These are phyloP conservation scores for Vicugna pacos DNA, from an alignment of 2,113 vertebrate genomes.

Conservation along the genomic window DNA sequence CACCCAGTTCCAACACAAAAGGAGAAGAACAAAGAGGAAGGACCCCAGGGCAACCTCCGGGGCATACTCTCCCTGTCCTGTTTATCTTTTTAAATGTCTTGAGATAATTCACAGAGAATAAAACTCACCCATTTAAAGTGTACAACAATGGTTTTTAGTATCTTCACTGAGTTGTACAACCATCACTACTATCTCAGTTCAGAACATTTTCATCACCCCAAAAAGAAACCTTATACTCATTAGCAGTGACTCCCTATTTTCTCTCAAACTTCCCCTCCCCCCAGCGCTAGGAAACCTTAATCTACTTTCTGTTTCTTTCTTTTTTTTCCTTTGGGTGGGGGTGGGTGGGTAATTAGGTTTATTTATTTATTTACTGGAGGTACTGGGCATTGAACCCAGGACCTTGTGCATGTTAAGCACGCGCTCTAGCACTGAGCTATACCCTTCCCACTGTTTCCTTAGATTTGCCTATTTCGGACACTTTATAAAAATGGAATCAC, in stretches of 20 bases:
- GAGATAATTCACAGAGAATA: neutral
- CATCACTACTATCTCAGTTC: neutral
- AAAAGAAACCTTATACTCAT: neutral
- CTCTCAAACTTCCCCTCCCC: too few species aligned
- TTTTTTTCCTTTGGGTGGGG: too few species aligned
- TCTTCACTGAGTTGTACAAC: neutral
- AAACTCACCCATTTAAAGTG: neutral
- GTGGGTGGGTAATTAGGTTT: too few species aligned
- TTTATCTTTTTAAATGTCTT: neutral
- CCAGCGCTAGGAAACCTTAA: neutral
- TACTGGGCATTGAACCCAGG: too few species aligned
- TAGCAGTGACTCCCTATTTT: neutral
- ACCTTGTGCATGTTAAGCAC: too few species aligned
- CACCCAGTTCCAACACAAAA: constrained; percentile 67
- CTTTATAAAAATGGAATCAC: neutral
- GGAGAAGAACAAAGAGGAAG: constrained; percentile 75
- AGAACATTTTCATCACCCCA: neutral
- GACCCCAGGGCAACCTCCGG: neutral
- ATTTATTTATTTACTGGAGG: too few species aligned
- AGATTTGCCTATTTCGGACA: neutral
- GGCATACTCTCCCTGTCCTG: neutral
- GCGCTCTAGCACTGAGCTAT: too few species aligned
- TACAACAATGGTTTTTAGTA: neutral
- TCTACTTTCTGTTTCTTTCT: neutral
- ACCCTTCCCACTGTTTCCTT: too few species aligned